Conservation (phyloP, 2,113 vertebrate species). For the Tautogolabrus adspersus region DNA sequence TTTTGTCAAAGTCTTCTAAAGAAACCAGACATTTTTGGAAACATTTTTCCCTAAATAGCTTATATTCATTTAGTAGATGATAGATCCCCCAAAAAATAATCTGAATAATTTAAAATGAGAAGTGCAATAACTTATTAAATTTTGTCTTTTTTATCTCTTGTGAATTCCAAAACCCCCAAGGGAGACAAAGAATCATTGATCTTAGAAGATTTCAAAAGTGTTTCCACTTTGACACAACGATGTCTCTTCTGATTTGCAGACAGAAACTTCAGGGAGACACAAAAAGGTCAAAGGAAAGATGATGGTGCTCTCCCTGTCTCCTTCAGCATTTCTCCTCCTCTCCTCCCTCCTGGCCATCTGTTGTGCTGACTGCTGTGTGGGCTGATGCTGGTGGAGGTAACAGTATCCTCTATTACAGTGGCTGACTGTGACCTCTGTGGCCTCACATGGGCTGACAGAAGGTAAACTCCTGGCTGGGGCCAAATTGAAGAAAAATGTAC, state of each 20-base stretch:
- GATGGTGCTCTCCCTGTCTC: conserved; percentile 46
- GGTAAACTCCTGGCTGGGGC: conserved; percentile 41
- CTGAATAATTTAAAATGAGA: conserved; percentile 3
- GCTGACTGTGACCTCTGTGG: conserved; percentile 62
- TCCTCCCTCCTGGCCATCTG: conserved; percentile 63
- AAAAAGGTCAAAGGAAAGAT: conserved; percentile 54
- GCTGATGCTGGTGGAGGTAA: conserved; percentile 71
- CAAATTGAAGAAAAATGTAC: conserved; percentile 13
- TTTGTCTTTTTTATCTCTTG: neutral
- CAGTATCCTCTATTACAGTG: conserved; percentile 63
- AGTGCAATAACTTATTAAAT: neutral
- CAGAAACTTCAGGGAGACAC: conserved; percentile 39
- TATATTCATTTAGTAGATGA: neutral
- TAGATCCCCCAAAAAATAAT: neutral
- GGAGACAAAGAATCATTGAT: conserved; percentile 26
- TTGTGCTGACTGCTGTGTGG: conserved; percentile 71
- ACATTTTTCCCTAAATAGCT: neutral
- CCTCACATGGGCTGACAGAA: conserved; percentile 52
- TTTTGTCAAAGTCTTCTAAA: neutral
- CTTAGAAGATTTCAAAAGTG: conserved; percentile 4
- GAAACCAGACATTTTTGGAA: neutral
- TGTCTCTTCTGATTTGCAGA: conserved; percentile 32
- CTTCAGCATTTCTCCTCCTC: conserved; percentile 42
- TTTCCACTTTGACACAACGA: conserved; percentile 8
- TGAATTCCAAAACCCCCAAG: neutral